phyloP scores from a whole-genome alignment of 1,140 invertebrate genomes.

The Tetragnatha versicolor region DNA sequence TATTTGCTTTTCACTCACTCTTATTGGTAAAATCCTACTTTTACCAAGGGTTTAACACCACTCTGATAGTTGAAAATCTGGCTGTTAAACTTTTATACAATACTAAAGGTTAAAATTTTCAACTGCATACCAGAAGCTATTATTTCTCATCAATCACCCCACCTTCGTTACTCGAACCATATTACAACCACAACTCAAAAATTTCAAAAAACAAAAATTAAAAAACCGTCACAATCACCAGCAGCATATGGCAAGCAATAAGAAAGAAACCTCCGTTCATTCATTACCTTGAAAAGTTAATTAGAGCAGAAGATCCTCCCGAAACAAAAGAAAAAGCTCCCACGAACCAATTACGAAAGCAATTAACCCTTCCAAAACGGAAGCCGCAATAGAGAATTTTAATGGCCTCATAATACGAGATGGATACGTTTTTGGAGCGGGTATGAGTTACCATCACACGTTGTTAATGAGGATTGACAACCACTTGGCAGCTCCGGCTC shows the following conservation, averaged over 20 bases:
- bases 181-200: too few relatives aligned
- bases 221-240: neutral
- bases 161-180: too few relatives aligned
- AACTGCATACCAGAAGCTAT: too few relatives aligned
- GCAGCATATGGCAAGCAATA: constrained; percentile 31
- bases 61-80: too few relatives aligned
- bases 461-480: constrained; percentile 46
- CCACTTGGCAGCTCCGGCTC: neutral
- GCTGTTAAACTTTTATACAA: too few relatives aligned
- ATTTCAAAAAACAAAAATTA: too few relatives aligned
- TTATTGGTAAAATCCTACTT: too few relatives aligned
- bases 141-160: too few relatives aligned
- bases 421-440: neutral
- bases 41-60: too few relatives aligned
- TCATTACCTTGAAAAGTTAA: constrained; percentile 17
- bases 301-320: neutral
- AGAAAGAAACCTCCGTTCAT: too few relatives aligned
- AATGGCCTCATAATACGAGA: constrained; percentile 23
- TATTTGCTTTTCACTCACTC: too few relatives aligned
- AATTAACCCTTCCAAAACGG: constrained; percentile 53
- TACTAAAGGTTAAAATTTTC: too few relatives aligned
- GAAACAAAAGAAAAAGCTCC: neutral
- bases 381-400: constrained; percentile 34
- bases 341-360: constrained; percentile 21
- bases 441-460: neutral